phyloP scores from a whole-genome alignment of 2,888 invertebrate genomes.

The Tortrix viridana region DNA sequence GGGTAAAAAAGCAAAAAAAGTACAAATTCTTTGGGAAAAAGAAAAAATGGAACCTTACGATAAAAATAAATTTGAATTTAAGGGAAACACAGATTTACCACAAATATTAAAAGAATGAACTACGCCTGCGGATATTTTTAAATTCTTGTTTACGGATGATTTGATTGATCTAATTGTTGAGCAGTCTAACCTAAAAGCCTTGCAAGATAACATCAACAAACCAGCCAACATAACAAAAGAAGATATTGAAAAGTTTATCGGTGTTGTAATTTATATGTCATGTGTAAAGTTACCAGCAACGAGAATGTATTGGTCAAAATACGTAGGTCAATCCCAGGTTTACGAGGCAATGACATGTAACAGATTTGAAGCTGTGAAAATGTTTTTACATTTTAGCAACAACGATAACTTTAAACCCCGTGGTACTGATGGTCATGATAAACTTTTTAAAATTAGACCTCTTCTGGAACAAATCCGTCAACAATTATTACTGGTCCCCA shows the following conservation, averaged over 20 bases:
- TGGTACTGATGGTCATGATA: slow-evolving; percentile 42
- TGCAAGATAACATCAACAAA: slow-evolving; percentile 40
- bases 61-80: too few species aligned
- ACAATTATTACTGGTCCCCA: slow-evolving; percentile 45
- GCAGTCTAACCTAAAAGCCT: slow-evolving; percentile 42
- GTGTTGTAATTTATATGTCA: slow-evolving; percentile 7
- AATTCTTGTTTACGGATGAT: slow-evolving; percentile 36
- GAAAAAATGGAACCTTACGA: too few species aligned
- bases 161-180: slow-evolving; percentile 32
- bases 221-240: slow-evolving; percentile 37
- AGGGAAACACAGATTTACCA: too few species aligned
- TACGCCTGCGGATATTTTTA: slow-evolving; percentile 32
- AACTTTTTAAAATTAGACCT: slow-evolving; percentile 49
- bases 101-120: slow-evolving; percentile 6
- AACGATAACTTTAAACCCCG: slow-evolving; percentile 20
- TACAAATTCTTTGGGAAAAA: too few species aligned
- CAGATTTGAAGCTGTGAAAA: slow-evolving; percentile 43
- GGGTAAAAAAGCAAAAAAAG: too few species aligned
- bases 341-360: slow-evolving; percentile 40
- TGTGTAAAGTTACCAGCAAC: slow-evolving; percentile 16
- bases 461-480: slow-evolving; percentile 40
- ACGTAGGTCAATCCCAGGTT: slow-evolving; percentile 19
- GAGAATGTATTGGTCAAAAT: slow-evolving; percentile 20
- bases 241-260: slow-evolving; percentile 14
- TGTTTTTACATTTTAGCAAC: slow-evolving; percentile 26